Evolutionary conservation across 2,797 vertebrate genomes (phyloP).

Genomic region (Dallia pectoralis): DNA sequence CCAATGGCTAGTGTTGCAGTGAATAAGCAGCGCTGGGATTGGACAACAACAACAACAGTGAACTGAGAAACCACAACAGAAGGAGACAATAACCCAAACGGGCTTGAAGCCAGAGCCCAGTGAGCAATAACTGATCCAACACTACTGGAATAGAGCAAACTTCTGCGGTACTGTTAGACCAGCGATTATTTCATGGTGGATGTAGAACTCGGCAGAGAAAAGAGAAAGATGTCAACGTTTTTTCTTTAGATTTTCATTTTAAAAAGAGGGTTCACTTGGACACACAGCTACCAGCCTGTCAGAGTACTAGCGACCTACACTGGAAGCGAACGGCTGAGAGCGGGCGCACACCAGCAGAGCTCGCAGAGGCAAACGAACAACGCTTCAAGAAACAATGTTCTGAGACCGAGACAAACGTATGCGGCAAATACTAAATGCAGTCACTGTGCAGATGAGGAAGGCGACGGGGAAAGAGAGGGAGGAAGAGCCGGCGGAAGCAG

Average conservation of each 20-base stretch:
- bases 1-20: slow-evolving; percentile 9
- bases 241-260: background rate
- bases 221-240: background rate
- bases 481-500: background rate
- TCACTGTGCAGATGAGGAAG: background rate
- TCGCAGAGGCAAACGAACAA: slow-evolving; percentile 5
- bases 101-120: slow-evolving; percentile 39
- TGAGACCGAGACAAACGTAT: background rate
- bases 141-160: slow-evolving; percentile 4
- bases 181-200: background rate
- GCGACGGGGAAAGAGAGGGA: background rate
- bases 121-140: slow-evolving; percentile 8
- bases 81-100: background rate
- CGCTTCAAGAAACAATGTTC: background rate
- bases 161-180: slow-evolving; percentile 3
- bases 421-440: background rate
- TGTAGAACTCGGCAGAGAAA: background rate
- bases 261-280: slow-evolving; percentile 2
- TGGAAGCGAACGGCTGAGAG: slow-evolving; percentile 44
- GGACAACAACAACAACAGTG: background rate
- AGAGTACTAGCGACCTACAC: slow-evolving; percentile 11
- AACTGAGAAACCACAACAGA: background rate
- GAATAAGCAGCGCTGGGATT: background rate
- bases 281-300: slow-evolving; percentile 14
- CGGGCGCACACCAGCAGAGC: slow-evolving; percentile 44